Evolutionary conservation across 2,888 invertebrate genomes (phyloP), one percentile per base, ranked within the genome.

Genomic region (Omphaloscelis lunosa): DNA sequence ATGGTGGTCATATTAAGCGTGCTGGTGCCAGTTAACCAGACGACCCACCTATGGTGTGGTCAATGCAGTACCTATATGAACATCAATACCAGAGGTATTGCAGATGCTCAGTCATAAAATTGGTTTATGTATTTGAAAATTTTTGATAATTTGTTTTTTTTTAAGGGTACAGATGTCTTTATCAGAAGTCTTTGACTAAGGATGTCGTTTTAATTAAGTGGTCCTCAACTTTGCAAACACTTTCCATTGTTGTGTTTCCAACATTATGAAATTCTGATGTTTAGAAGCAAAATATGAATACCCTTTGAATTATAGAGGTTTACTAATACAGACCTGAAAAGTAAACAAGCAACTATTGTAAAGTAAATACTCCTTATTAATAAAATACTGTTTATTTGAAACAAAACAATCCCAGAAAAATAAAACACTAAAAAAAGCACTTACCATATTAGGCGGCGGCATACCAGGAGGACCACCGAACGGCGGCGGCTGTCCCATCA

Each of bases 381-480:
- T 17, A 17, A 27, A 65, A 27, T 9, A 65, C 1, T 27, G 20
- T 39, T 45, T 17, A 59, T 61, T 34, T 17, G 23, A 9, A 34
- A 53, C 12, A 17, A 69, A 69, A 56, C 5, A 27, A 17, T n/a
- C 6, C 1, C 3, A 45, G 0, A 27, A 39, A 72, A 12, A 45
- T 12, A 27, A 59, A 17, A 41, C 2, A 20, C 4, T 27, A 1
- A 66, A 34, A n/a, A 39, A 11, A 7, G 0, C 20, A 73, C 96
- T 96, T 84, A 97, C 97, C 97, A 97, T 97, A 93, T 97, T 97
- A 29, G 97, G 97, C n/a, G 97, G 95, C 0, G 96, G 97, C 93
- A 97, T 97, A 15, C 96, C 95, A 0, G 97, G 96, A 2, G 97
- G 95, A 8, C 95, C 97, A 7, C 95, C 97, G 80, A 96, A 97